Conservation (phyloP, 2,888 invertebrate species). For the Stenurella melanura region DNA sequence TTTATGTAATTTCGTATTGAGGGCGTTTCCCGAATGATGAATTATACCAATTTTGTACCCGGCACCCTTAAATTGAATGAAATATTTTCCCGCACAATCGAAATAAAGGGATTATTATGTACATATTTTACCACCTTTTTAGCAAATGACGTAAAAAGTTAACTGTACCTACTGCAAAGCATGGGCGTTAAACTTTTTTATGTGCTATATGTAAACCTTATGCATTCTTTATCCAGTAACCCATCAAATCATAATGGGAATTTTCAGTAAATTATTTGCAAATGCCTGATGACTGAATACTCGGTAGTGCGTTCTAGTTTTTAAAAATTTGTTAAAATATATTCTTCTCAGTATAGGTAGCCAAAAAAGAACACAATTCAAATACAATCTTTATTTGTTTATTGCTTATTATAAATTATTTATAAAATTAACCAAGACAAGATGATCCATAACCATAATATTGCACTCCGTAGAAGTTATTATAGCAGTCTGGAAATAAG, state of each 20-base stretch:
- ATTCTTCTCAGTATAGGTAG: neutral
- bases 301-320: too few species aligned
- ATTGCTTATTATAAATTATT: constrained; percentile 33
- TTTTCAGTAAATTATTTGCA: neutral
- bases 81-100: constrained; percentile 55
- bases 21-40: constrained; percentile 56
- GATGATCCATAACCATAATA: constrained; percentile 73
- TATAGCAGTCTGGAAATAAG: constrained; percentile 73
- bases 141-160: constrained; percentile 46
- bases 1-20: constrained; percentile 51
- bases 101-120: constrained; percentile 61
- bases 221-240: neutral
- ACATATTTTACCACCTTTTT: constrained; percentile 57
- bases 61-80: constrained; percentile 52
- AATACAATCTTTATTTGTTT: constrained; percentile 22
- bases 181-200: constrained; percentile 7
- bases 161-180: constrained; percentile 39
- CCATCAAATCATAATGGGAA: neutral
- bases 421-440: constrained; percentile 35
- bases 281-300: neutral
- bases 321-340: too few species aligned
- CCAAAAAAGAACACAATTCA: neutral
- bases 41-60: constrained; percentile 53
- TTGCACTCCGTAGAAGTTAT: constrained; percentile 73
- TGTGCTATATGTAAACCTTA: neutral